Base-by-base conservation (phyloP, 2,113 vertebrate genomes). In the Menura novaehollandiae region DNA sequence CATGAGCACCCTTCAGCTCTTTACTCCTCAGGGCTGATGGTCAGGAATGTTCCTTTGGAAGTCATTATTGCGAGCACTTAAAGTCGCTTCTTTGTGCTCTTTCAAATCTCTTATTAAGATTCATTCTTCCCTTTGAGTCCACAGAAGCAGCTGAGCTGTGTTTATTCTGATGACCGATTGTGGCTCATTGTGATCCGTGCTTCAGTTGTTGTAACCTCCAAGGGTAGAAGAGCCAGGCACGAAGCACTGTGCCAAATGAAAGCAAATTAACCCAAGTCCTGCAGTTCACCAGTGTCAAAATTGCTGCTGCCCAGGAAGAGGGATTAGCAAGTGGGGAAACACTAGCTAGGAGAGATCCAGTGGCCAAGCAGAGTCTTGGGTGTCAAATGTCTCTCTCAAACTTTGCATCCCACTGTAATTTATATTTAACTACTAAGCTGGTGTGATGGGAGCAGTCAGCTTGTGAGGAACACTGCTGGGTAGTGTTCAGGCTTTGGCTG, bases 351-450 rank as follows among this genome's bases (percentile, higher is more conserved):
- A 87, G 55, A 86, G 68, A 63, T 80, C 47, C 47, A 55, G 59
- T 37, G 64, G 59, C 88, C 92, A 84, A 63, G 59, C 60, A 10
- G 24, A 39, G 37, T 84, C 76, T 87, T 55, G 76, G 76, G 91
- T 92, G 91, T 97, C 86, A 10, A 64, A 46, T 93, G 59, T 92
- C 89, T 85, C 88, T 91, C 75, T 75, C 52, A 75, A 74, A 89
- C 83, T 80, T 89, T 95, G 32, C 56, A 17, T 93, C 91, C 76
- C 73, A 56, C 89, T 89, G 51, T 84, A 89, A 92, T 91, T 92
- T 95, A 89, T 97, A 93, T 95, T 96, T 92, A 89, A 86, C 95
- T 88, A 39, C 89, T 93, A 59, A 80, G 64, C 67, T 88, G 77
- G 55, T 56, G n/a, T 56, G 86, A 47, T 77, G 17, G 92, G 49